Evolutionary conservation across 2,888 invertebrate species (phyloP).

Genomic region (Heliconius charithonia): DNA sequence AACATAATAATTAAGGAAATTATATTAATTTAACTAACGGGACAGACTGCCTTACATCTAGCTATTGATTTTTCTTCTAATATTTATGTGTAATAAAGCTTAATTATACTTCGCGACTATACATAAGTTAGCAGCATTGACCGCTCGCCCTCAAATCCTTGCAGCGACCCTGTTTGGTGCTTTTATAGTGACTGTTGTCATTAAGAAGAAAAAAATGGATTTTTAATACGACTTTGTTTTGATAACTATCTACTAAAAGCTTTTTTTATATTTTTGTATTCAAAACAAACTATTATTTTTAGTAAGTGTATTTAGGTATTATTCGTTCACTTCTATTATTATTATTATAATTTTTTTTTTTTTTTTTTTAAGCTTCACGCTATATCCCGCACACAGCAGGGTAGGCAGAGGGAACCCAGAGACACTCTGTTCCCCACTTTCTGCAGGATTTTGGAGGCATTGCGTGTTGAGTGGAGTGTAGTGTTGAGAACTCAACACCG

Average conservation of each 20-base stretch:
- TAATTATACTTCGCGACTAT: constrained; percentile 13
- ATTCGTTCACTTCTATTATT: not conserved
- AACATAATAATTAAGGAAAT: not conserved
- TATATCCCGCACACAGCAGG: too few relatives aligned
- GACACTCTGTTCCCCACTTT: too few relatives aligned
- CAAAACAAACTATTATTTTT: not conserved
- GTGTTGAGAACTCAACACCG: too few relatives aligned
- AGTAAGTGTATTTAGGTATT: not conserved
- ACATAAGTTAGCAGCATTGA: constrained; percentile 20
- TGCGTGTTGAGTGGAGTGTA: too few relatives aligned
- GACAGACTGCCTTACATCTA: not conserved
- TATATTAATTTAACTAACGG: not conserved
- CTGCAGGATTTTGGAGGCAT: too few relatives aligned
- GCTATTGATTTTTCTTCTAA: constrained; percentile 7
- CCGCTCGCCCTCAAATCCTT: constrained; percentile 18
- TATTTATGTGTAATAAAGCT: constrained; percentile 18
- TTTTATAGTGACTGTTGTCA: constrained; percentile 21
- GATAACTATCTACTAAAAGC: constrained; percentile 13
- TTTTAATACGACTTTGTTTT: constrained; percentile 7
- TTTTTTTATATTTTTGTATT: constrained; percentile 5
- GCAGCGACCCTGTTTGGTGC: constrained; percentile 3
- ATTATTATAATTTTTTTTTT: too few relatives aligned
- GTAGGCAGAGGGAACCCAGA: too few relatives aligned
- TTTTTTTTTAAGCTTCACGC: too few relatives aligned
- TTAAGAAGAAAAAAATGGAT: not conserved